Evolutionary conservation across 1,140 invertebrate species (phyloP), one percentile per base, ranked within the genome.

Genomic region (Colletes gigas): DNA sequence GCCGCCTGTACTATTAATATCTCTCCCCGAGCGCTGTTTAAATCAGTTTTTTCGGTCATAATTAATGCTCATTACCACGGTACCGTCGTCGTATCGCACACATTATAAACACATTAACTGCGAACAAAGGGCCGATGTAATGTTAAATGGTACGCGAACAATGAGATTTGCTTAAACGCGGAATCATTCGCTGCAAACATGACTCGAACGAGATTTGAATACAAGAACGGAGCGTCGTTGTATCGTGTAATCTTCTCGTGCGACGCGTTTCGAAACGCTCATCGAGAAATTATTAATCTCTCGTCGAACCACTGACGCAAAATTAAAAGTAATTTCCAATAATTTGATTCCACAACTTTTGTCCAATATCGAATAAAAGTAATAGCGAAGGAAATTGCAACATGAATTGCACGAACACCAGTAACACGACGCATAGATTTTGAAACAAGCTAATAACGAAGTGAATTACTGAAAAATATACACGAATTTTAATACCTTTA

Each of bases 101-200:
- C 82, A 52, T 77, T 81, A 68, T 65, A 57, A 79, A 73, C 77
- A 57, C 70, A 73, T 79, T 79, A 79, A 73, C 19, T 50, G 5
- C 8, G 14, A 4, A 10, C 19, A 41, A 65, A 62, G 19, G 57
- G 15, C 7, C 15, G 17, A n/a, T 14, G 67, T 71, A 54, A 78
- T 12, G 21, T 71, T 63, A 55, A 70, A 70, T 70, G 54, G 15
- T 41, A 39, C 21, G 67, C 17, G 50, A 69, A 63, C 15, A 44
- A 21, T 30, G 8, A 6, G 30, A 60, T 50, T 39, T 44, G 62
- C n/a, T 15, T 57, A 70, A 57, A 41, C 47, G 57, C 50, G 14
- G 17, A 54, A 67, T 9, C 9, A 5, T 47, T 62, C 44, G 65
- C 10, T 67, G 44, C 9, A 59, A 59, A 59, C 19, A 39, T 8